Base-by-base conservation (phyloP, 2,797 vertebrate species). In the Haliaeetus vocifer region DNA sequence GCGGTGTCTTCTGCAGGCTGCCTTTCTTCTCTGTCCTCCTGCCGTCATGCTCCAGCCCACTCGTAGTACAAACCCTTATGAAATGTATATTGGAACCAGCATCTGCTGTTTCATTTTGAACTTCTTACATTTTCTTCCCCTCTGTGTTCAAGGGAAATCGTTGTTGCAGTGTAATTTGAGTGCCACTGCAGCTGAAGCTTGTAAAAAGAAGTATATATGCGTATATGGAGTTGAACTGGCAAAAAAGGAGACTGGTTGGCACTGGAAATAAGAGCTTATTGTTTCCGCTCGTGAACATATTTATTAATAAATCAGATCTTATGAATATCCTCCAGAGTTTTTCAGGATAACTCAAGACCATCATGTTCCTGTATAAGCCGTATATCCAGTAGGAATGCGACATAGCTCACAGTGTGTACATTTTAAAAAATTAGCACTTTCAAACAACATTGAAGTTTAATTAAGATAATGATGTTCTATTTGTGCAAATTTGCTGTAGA, bases 261-360 rank as follows among this genome's bases (percentile, higher is more conserved):
- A 72, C 45, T 86, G 73, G 73, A 82, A 94, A 92, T 80, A 88
- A 94, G 84, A 96, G 31, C 62, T 86, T 84, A 66, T 84, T 86
- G 29, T 92, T 86, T 85, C n/a, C 13, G 47, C 31, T 91, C 3
- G 0, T 86, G 6, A 87, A 90, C 67, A 40, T 94, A 95, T 93
- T 97, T 95, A 62, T 59, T 82, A n/a, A 42, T 96, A 89, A 90
- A 88, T 88, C 42, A 66, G 31, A 72, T 91, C 31, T 91, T 70
- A 45, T 3, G 1, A 74, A 86, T 90, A 82, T 42, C n/a, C 66
- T 71, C 38, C 67, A 75, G 66, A 92, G 16, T 31, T 88, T 86
- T 90, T 80, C 47, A 75, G n/a, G 58, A 93, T 20, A 66, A 59
- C 11, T 90, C 3, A 33, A 77, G 49, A 95, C 7, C n/a, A 37